Evolutionary conservation across 2,113 vertebrate genomes (phyloP).

Genomic region (Ranitomeya imitator): DNA sequence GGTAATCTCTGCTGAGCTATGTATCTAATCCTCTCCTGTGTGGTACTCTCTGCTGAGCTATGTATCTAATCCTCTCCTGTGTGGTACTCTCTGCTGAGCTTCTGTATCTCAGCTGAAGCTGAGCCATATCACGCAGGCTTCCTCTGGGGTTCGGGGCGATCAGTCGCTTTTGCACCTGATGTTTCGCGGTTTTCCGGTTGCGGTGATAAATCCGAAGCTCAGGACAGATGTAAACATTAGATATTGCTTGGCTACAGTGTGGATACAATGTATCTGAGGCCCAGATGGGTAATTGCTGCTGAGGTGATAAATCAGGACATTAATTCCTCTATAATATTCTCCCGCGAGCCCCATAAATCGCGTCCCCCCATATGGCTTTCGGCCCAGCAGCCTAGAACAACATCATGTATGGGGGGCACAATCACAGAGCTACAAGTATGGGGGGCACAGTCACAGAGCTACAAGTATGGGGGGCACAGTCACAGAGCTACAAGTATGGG

Average conservation of each 20-base stretch:
- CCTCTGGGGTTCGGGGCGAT: not conserved
- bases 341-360: not conserved
- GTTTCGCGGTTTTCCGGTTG: not conserved
- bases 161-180: not conserved
- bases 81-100: too few species aligned
- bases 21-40: too few species aligned
- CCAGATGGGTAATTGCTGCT: slow-evolving; percentile 22
- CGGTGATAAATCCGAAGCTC: not conserved
- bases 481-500: too few species aligned
- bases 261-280: not conserved
- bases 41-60: too few species aligned
- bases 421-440: too few species aligned
- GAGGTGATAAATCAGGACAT: slow-evolving; percentile 22
- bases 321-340: not conserved
- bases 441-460: too few species aligned
- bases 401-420: not conserved
- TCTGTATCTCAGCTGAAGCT: too few species aligned
- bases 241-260: not conserved
- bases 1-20: too few species aligned
- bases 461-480: too few species aligned
- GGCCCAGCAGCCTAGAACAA: too few species aligned
- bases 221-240: not conserved
- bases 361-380: not conserved
- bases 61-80: too few species aligned
- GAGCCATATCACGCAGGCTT: not conserved